These are phyloP conservation scores for Rhagophthalmus giganteus DNA, from an alignment of 2,888 invertebrate genomes.

Conservation along the genomic window DNA sequence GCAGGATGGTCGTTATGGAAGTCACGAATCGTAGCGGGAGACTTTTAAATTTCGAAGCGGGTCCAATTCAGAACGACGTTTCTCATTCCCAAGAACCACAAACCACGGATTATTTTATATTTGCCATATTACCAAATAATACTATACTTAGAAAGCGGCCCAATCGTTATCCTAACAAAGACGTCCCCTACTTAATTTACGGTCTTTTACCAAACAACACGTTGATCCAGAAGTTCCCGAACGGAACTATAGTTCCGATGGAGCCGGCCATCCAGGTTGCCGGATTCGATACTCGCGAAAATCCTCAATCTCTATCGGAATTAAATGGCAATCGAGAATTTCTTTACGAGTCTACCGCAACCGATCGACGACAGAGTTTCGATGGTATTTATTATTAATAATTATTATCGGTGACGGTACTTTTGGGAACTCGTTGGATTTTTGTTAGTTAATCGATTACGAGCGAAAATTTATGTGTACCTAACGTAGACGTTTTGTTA, in stretches of 20 bases:
- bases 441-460: too few species aligned
- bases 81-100: too few species aligned
- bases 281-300: slow-evolving; percentile 62
- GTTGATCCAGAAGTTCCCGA: slow-evolving; percentile 77
- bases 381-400: slow-evolving; percentile 55
- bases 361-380: slow-evolving; percentile 60
- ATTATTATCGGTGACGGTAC: slow-evolving; percentile 44
- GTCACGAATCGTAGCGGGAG: slow-evolving; percentile 39
- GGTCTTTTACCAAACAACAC: slow-evolving; percentile 78
- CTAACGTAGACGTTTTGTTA: too few species aligned
- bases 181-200: slow-evolving; percentile 72
- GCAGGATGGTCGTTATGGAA: too few species aligned
- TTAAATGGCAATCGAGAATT: too few species aligned
- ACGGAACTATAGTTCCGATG: slow-evolving; percentile 77
- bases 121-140: slow-evolving; percentile 77
- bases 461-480: too few species aligned
- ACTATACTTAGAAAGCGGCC: slow-evolving; percentile 76
- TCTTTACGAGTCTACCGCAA: too few species aligned
- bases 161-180: too few species aligned
- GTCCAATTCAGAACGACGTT: too few species aligned
- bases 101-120: slow-evolving; percentile 71
- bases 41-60: too few species aligned
- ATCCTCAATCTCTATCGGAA: too few species aligned
- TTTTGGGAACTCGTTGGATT: too few species aligned
- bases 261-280: slow-evolving; percentile 55